Percentiles rank a stretch among this genome's conserved stretches.
Evolutionary conservation across 30 jellyfish, hydroid and myxozoan genomes (phyloP).

Genomic region (Sanderia malayensis): DNA sequence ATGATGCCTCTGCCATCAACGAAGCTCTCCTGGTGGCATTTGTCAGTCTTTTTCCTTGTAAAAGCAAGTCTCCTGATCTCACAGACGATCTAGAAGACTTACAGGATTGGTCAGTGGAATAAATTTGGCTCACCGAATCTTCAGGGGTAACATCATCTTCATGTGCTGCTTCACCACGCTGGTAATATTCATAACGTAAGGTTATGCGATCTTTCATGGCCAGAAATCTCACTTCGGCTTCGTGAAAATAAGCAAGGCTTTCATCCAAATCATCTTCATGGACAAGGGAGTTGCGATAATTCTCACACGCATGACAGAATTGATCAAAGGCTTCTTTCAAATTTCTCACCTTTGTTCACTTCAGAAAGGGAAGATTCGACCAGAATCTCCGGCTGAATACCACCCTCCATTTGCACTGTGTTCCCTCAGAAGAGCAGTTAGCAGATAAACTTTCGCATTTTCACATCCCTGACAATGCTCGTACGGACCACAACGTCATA

Average conservation of each 20-base stretch:
- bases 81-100: conserved; percentile 2
- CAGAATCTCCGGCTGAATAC: no score
- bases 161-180: neutral
- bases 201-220: conserved; percentile 19
- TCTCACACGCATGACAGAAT: conserved; percentile 9
- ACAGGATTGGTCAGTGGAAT: neutral
- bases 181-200: neutral
- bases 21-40: conserved; percentile 23
- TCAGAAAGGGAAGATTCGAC: neutral
- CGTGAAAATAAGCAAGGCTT: conserved; percentile 17
- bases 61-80: neutral
- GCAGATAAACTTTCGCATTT: no score
- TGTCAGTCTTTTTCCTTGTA: conserved; percentile 15
- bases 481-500: no score
- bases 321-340: neutral
- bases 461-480: no score
- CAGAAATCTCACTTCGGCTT: conserved; percentile 15
- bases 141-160: conserved; percentile 4
- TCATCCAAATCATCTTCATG: conserved; percentile 20
- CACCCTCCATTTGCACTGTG: no score
- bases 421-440: no score
- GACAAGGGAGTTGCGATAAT: neutral
- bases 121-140: conserved; percentile 21
- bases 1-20: conserved; percentile 15
- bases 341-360: conserved; percentile 2